Base-by-base conservation (phyloP, 1,140 invertebrate genomes). In the Drosophila ironensis region DNA sequence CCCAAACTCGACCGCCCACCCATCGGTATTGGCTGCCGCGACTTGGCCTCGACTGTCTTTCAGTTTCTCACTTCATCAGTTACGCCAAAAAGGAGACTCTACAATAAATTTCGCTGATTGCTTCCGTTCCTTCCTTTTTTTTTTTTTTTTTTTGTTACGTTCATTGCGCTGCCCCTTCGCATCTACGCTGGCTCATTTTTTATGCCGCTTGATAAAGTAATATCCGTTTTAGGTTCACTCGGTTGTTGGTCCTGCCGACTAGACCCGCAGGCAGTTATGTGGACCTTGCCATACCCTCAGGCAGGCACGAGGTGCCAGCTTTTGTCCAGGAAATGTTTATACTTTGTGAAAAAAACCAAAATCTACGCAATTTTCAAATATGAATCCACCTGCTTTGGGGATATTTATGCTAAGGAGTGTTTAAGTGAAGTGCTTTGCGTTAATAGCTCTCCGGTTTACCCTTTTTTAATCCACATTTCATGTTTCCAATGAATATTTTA, bases 101-200 rank as follows among this genome's bases (percentile, higher is more conserved):
- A 84, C 74, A 86, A 86, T 86, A 86, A 86, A 86, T 86, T 86
- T 86, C 80, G 80, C 80, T 86, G 80, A 86, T 86, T 86, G 80
- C 80, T 86, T 86, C 74, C 80, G 80, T 37, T 35, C n/a, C n/a
- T n/a, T n/a, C n/a, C n/a, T 33, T 19, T 14, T 11, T 33, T 24
- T 48, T 47, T 45, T 16, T 14, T 30, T 57, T 19, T 44, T 45
- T 12, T 46, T 46, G n/a, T n/a, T n/a, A n/a, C n/a, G n/a, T n/a
- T n/a, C 11, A 22, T 19, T 24, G 19, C 27, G 24, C 33, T 52
- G 37, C 25, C 54, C 24, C 63, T 47, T 30, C 52, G 51, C 54
- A 45, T 70, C 57, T 81, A 72, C 74, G 68, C 66, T 61, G 56
- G 35, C 80, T 80, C 81, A 86, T 86, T 86, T 86, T 86, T 86